Percentiles rank a stretch among this genome's conserved stretches.
Conservation (phyloP, 2,888 invertebrate genomes). For the Dioctria rufipes region DNA sequence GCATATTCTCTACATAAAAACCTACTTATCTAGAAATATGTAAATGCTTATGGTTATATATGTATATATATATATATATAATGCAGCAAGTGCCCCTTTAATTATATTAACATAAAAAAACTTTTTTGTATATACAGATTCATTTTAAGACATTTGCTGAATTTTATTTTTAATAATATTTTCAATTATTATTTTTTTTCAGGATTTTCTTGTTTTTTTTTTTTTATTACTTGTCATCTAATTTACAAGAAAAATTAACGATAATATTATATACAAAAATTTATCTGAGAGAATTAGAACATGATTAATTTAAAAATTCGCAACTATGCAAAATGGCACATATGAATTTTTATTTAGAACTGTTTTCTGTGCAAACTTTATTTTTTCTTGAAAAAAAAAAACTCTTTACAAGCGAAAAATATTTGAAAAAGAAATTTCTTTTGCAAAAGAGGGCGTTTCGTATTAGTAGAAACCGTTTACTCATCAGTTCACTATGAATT, state of each 20-base stretch:
- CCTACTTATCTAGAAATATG: conserved; percentile 13
- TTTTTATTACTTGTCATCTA: conserved; percentile 15
- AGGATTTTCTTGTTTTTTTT: conserved; percentile 8
- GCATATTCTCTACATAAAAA: conserved; percentile 37
- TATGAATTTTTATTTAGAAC: conserved; percentile 12
- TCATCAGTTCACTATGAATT: too few species aligned
- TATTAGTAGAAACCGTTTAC: too few species aligned
- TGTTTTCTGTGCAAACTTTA: conserved; percentile 13
- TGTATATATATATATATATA: conserved; percentile 1
- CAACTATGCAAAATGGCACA: conserved; percentile 40
- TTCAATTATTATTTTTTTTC: background rate
- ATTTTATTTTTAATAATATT: background rate
- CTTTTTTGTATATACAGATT: conserved; percentile 44
- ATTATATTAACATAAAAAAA: conserved; percentile 45
- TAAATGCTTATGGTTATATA: conserved; percentile 11
- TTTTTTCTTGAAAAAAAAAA: background rate
- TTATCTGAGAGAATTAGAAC: conserved; percentile 18
- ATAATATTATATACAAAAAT: conserved; percentile 46
- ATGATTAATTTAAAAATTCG: conserved; percentile 33
- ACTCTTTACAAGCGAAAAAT: too few species aligned
- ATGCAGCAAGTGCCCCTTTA: conserved; percentile 23
- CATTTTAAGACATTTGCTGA: conserved; percentile 27
- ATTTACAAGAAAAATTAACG: background rate
- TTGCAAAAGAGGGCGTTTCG: too few species aligned
- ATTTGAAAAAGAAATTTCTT: too few species aligned